phyloP scores from a whole-genome alignment of 2,113 vertebrate species.

The Rhadina sibilatrix region DNA sequence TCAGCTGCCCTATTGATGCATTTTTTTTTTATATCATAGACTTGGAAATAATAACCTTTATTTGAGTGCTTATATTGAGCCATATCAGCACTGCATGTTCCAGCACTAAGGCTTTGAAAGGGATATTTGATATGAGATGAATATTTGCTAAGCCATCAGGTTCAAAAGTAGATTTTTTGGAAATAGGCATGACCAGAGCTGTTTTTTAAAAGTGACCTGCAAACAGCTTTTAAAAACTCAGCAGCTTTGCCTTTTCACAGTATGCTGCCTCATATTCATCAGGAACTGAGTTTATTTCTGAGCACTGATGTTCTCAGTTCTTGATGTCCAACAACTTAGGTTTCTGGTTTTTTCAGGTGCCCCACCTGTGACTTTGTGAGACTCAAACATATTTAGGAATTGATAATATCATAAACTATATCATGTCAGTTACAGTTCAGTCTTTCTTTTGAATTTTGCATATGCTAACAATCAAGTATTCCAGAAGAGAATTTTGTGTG shows the following conservation, averaged over 20 bases:
- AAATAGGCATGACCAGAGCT: not conserved
- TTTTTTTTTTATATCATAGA: not conserved
- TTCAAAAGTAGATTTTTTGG: constrained; percentile 35
- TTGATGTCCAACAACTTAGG: not conserved
- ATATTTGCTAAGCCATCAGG: constrained; percentile 50
- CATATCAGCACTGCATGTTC: constrained; percentile 20
- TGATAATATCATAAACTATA: not conserved
- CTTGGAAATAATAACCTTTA: constrained; percentile 46
- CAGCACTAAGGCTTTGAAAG: constrained; percentile 28
- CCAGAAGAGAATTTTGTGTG: not conserved
- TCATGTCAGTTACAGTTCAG: not conserved
- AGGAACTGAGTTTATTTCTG: not conserved
- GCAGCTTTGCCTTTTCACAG: not conserved
- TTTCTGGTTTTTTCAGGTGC: not conserved
- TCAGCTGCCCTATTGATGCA: not conserved
- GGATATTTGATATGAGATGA: not conserved
- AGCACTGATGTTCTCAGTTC: not conserved
- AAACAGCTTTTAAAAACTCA: constrained; percentile 21
- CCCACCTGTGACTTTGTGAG: not conserved
- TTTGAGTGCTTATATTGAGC: constrained; percentile 35
- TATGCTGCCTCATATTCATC: not conserved
- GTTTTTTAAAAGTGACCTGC: constrained; percentile 1
- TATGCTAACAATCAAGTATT: not conserved
- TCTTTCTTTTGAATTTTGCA: not conserved
- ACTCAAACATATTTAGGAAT: not conserved